Base-by-base conservation (phyloP, 2,888 invertebrate species). In the Pimpla rufipes region DNA sequence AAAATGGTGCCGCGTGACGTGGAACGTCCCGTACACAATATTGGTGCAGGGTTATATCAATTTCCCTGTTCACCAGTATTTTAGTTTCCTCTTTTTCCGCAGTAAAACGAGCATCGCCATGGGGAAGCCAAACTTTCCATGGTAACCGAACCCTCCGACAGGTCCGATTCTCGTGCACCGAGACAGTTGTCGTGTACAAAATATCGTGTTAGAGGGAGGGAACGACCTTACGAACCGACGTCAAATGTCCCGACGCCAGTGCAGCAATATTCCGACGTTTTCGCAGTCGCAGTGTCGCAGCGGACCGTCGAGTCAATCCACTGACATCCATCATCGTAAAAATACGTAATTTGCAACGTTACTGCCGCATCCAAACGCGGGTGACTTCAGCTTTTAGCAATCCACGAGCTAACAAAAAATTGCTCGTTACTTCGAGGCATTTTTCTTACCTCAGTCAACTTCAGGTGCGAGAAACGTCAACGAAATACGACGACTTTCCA, bases 121-220 rank as follows among this genome's bases (percentile, higher is more conserved):
- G 75, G 74, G 55, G 67, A 66, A 82, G 74, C 67, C 87, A 91
- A 91, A 91, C 90, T 88, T 88, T 84, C 91, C 90, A 91, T 91
- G 90, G 90, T 85, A 90, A 90, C 90, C 42, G 75, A 83, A 52
- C 62, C 82, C 71, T 52, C 55, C 23, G 64, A 74, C 59, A 78
- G 71, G 45, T 79, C 62, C 35, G 62, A 35, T 40, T 45, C 29
- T 23, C 52, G 23, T 42, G 23, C 35, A 23, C 55, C n/a, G 18
- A 21, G 35, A n/a, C 7, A 75, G 50, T 55, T 11, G 40, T 64
- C 16, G 57, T 29, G 57, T 50, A 42, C 29, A 18, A 45, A 62
- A 67, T 67, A 68, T 55, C 40, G 6, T 18, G 67, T n/a, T 16
- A 21, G 62, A 45, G 47, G 23, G n/a, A 3, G 29, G 23, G n/a